phyloP scores from a whole-genome alignment of 2,797 vertebrate species.

The Sylvilagus floridanus region DNA sequence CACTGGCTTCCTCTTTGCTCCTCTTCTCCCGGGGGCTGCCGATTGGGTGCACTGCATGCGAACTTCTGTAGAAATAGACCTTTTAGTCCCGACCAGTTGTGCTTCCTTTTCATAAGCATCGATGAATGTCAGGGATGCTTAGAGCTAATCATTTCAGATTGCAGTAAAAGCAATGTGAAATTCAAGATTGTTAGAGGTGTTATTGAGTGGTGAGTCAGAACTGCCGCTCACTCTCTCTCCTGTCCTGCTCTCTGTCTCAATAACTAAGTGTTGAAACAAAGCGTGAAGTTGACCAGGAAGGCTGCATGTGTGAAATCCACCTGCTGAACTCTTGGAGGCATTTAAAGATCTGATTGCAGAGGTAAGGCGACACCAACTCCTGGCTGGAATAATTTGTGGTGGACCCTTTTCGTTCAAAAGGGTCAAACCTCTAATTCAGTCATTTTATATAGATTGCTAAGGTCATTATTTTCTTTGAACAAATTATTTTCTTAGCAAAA shows the following conservation, averaged over 20 bases:
- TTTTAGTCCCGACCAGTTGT: slow-evolving; percentile 83
- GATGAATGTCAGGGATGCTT: slow-evolving; percentile 82
- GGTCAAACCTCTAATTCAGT: background rate
- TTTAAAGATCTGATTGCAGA: background rate
- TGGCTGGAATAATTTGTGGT: background rate
- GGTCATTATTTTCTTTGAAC: slow-evolving; percentile 32
- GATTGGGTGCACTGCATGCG: slow-evolving; percentile 84
- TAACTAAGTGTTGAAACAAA: background rate
- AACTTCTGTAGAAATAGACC: slow-evolving; percentile 84
- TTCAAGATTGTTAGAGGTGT: slow-evolving; percentile 58
- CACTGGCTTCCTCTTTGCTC: slow-evolving; percentile 82
- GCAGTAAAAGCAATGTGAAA: slow-evolving; percentile 68
- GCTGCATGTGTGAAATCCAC: background rate
- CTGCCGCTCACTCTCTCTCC: background rate
- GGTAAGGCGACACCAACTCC: background rate
- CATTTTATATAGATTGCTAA: background rate
- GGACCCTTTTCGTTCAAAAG: background rate
- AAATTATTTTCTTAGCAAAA: slow-evolving; percentile 35
- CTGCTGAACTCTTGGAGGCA: background rate
- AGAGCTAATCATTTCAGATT: slow-evolving; percentile 80
- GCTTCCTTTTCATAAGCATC: slow-evolving; percentile 83
- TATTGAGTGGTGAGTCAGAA: background rate
- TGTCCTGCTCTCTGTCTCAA: background rate
- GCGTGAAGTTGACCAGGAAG: background rate
- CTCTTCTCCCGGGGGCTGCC: slow-evolving; percentile 78